Base-by-base conservation (phyloP, 1,140 invertebrate genomes). In the Choristoneura fumiferana region DNA sequence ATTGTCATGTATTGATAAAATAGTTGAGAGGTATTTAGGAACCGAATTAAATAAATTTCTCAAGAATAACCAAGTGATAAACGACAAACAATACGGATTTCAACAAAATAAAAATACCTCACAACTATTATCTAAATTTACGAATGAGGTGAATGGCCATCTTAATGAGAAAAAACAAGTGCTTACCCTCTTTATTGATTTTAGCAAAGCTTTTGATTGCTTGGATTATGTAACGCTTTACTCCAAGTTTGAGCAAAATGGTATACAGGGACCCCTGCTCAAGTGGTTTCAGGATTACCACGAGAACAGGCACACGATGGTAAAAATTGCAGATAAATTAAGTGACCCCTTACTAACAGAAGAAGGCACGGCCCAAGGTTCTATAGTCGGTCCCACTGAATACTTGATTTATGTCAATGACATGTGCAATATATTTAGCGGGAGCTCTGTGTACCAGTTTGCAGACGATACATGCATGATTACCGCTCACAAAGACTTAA, bases 391-490 rank as follows among this genome's bases (percentile, higher is more conserved):
- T 0, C 65, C 71, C 0, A 17, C 65, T 0, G 52, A 66, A 10
- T 74, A 66, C 10, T 12, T 67, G 1, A 35, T 61, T 0, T 71
- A 69, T 37, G 63, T 68, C 4, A 73, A 73, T 57, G 58, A 61
- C 9, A 70, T 73, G 59, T 58, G 14, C 8, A 58, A 60, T 8
- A 54, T 33, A 12, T 13, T 62, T 8, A 55, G 39, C 13, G 14
- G 64, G 14, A 40, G 54, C 17, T 57, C 55, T 2, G 64, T 62
- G 6, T 71, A 67, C 29, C 69, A 74, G 45, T 74, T 71, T 57
- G 68, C 68, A n/a, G 71, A 74, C 55, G 69, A 71, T 33, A 68
- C 65, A 0, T 71, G 67, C 38, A 54, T 75, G 1, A n/a, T 74
- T 1, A 10, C 55, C 9, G 53, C 56, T 9, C 56, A 60, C 22